Evolutionary conservation across 1,140 invertebrate genomes (phyloP).

Genomic region (Microplitis demolitor): DNA sequence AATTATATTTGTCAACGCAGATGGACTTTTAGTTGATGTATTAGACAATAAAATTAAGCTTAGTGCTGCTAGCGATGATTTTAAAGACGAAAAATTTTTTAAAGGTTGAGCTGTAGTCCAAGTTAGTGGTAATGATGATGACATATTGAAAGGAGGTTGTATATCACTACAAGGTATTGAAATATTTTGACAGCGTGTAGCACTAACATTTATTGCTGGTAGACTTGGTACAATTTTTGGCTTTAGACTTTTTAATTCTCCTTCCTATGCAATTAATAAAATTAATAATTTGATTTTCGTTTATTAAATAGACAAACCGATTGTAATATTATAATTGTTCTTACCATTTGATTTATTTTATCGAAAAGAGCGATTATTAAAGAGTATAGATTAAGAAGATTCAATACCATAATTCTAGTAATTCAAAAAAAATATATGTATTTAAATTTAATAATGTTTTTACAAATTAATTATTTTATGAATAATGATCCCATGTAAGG

Average conservation of each 20-base stretch:
- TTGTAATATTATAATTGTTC: conserved; percentile 34
- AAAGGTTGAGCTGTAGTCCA: not conserved
- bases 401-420: conserved; percentile 89
- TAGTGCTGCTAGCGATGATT: conserved; percentile 42
- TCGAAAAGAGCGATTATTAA: conserved; percentile 94
- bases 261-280: conserved; percentile 38
- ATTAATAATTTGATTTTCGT: not conserved
- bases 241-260: conserved; percentile 62
- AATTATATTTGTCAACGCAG: not conserved
- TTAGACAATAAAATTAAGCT: conserved; percentile 48
- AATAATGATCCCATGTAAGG: not conserved
- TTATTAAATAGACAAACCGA: not conserved
- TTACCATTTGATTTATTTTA: conserved; percentile 85
- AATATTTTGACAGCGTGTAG: conserved; percentile 34
- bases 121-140: not conserved
- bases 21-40: conserved; percentile 22
- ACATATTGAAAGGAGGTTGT: conserved; percentile 1
- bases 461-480: no score
- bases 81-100: conserved; percentile 20
- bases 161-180: conserved; percentile 34
- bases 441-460: not conserved
- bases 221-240: conserved; percentile 30
- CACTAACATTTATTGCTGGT: not conserved
- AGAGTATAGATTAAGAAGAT: conserved; percentile 93
- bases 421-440: conserved; percentile 44